Base-by-base conservation (phyloP, 1,140 invertebrate genomes). In the Brachionus koreanus region DNA sequence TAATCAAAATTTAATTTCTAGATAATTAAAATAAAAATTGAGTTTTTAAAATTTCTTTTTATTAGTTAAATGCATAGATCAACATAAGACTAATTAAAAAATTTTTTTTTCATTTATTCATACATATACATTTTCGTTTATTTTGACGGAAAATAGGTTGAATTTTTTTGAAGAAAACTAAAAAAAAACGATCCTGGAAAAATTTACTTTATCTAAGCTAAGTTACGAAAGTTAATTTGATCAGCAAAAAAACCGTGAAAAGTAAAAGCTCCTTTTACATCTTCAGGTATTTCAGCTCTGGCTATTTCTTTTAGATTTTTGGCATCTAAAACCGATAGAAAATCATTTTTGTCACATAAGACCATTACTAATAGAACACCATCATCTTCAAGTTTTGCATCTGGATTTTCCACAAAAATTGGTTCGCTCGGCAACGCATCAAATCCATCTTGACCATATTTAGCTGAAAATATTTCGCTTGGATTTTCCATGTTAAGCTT, bases 311-410 rank as follows among this genome's bases (percentile, higher is more conserved):
- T 86, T 83, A 90, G 85, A 5, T 84, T 86, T 77, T 85, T 84
- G 2, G 87, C 88, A 83, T 90, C 86, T 52, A 90, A 83, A 23
- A 90, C 83, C 13, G 88, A 43, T 9, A 90, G 52, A 82, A 86
- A 89, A 83, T 87, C 85, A 33, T 84, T 83, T 29, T 85, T 82
- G 10, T 84, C 84, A 13, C 81, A 37, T 43, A 79, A 61, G 12
- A 79, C 76, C 23, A 79, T 29, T 16, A 79, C 52, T 25, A 79
- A 16, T 13, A 79, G 39, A 57, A 79, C 76, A 42, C 76, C 76
- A 65, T 79, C 76, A 43, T 79, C 76, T 61, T 87, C 87, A 77
- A 87, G 87, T 84, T 88, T 87, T 12, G 83, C 85, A 25, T 75
- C 75, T 4, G 84, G 82, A 33, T 84, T 85, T 10, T 86, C 86